Evolutionary conservation across 2,113 vertebrate genomes (phyloP).

Genomic region (Xiphias gladius): DNA sequence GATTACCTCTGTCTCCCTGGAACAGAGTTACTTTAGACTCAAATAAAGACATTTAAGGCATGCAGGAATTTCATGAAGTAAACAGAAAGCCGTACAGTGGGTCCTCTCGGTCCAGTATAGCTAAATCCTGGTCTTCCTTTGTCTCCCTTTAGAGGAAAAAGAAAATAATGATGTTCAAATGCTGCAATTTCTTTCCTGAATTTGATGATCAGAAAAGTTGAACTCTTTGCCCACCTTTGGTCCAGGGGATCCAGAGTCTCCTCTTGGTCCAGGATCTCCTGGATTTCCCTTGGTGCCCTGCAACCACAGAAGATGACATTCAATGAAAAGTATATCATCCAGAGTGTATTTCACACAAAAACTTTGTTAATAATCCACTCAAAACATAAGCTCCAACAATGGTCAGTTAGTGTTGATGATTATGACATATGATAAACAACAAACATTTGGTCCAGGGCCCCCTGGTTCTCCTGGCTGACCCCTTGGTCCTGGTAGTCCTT

Average conservation of each 20-base stretch:
- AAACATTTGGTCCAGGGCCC: constrained; percentile 55
- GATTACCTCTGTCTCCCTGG: constrained; percentile 91
- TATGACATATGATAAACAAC: constrained; percentile 24
- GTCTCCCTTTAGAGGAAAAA: constrained; percentile 87
- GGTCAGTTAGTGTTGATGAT: neutral
- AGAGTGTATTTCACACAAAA: neutral
- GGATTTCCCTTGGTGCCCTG: constrained; percentile 67
- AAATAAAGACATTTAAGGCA: neutral
- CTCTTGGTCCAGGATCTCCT: constrained; percentile 72
- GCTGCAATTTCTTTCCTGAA: neutral
- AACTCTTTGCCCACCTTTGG: constrained; percentile 9
- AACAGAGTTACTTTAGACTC: constrained; percentile 28
- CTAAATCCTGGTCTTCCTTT: constrained; percentile 91
- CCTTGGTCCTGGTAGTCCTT: constrained; percentile 70
- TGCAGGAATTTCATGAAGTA: neutral
- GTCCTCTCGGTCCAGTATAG: constrained; percentile 91
- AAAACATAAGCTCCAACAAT: neutral
- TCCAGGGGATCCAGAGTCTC: constrained; percentile 63
- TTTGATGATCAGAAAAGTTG: neutral
- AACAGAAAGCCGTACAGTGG: constrained; percentile 77
- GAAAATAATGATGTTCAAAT: neutral
- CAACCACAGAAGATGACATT: neutral
- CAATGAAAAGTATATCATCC: neutral
- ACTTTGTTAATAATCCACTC: neutral
- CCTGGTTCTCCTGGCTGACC: constrained; percentile 70